phyloP scores from a whole-genome alignment of 2,113 vertebrate species.

The Mungos mungo region DNA sequence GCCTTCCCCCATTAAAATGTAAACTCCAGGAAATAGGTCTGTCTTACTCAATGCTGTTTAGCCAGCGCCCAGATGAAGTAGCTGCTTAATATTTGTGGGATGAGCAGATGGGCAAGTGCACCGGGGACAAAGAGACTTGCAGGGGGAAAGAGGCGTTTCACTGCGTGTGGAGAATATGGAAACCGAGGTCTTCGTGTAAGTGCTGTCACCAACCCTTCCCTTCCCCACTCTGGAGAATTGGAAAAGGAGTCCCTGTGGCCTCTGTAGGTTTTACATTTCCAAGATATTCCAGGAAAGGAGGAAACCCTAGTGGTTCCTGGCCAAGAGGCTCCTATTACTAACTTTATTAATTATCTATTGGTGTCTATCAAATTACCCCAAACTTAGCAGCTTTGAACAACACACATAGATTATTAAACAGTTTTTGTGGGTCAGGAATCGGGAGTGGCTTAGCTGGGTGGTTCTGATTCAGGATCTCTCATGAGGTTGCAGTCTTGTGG shows the following conservation, averaged over 20 bases:
- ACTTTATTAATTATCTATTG: neutral
- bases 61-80: neutral
- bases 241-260: neutral
- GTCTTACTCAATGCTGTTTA: neutral
- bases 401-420: neutral
- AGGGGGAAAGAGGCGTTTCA: neutral
- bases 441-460: neutral
- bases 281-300: neutral
- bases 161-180: neutral
- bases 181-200: neutral
- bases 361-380: neutral
- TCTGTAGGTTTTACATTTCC: neutral
- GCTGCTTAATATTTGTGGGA: neutral
- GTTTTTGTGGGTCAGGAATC: neutral
- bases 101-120: neutral
- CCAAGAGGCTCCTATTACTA: neutral
- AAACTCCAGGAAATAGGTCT: neutral
- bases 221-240: neutral
- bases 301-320: neutral
- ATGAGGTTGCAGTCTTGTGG: accelerated
- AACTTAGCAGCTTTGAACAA: neutral
- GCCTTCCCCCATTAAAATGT: neutral
- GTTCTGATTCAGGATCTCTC: neutral
- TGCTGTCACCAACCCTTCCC: neutral
- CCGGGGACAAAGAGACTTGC: neutral